Evolutionary conservation across 2,113 vertebrate genomes (phyloP).

Genomic region (Tyrannus savana): DNA sequence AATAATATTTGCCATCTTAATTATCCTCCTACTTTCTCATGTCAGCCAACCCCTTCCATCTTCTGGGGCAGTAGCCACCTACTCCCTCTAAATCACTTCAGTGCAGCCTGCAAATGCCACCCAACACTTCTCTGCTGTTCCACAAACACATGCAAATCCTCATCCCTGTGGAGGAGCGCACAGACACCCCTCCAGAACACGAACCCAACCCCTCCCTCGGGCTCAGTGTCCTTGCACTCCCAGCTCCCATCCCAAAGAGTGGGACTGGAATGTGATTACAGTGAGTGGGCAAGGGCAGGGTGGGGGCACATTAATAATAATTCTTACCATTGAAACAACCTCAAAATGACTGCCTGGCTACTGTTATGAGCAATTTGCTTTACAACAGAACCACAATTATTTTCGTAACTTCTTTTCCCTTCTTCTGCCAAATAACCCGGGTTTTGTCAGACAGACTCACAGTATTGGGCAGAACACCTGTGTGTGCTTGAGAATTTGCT

Average conservation of each 20-base stretch:
- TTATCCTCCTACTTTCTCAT: not conserved
- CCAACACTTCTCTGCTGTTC: not conserved
- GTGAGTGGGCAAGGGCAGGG: not conserved
- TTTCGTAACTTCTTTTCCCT: not conserved
- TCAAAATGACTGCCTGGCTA: not conserved
- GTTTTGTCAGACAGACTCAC: not conserved
- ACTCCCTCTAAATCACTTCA: not conserved
- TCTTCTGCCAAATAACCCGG: not conserved
- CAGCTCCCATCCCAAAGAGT: not conserved
- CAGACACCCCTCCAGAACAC: not conserved
- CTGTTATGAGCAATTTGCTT: not conserved
- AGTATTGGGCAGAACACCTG: not conserved
- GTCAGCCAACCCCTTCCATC: not conserved
- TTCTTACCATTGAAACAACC: not conserved
- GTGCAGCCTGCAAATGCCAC: not conserved
- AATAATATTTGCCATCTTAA: slow-evolving; percentile 19
- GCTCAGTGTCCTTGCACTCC: not conserved
- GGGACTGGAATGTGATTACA: not conserved
- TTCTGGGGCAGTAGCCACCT: slow-evolving; percentile 37
- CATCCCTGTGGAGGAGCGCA: not conserved
- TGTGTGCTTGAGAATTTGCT: not conserved
- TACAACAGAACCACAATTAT: not conserved
- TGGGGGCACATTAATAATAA: not conserved
- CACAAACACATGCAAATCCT: slow-evolving; percentile 14
- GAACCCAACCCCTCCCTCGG: not conserved